phyloP scores from a whole-genome alignment of 2,888 invertebrate species.

The Pandemis cinnamomeana region DNA sequence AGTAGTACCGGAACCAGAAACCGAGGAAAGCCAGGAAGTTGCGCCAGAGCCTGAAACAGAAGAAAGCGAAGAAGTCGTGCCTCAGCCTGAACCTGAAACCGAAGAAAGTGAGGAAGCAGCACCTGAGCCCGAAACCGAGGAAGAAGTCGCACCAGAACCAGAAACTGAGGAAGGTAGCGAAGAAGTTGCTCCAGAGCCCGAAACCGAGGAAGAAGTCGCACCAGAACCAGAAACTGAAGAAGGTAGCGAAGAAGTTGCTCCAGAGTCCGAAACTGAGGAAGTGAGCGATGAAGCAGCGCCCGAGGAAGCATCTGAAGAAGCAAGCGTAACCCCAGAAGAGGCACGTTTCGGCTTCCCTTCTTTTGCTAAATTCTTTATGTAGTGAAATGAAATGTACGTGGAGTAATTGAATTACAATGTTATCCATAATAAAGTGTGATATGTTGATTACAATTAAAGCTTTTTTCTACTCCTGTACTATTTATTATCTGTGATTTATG shows the following conservation, averaged over 20 bases:
- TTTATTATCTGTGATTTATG: no score
- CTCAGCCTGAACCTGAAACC: not conserved
- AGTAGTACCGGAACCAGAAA: not conserved
- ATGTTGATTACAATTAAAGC: no score
- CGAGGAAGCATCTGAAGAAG: slow-evolving; percentile 1
- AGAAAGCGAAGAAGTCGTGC: not conserved
- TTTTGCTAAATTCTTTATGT: not conserved
- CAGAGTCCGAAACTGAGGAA: not conserved
- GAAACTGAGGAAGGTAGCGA: not conserved
- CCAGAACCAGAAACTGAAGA: not conserved
- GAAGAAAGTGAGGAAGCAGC: not conserved
- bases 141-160: not conserved
- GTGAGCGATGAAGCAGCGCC: not conserved
- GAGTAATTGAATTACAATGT: not conserved
- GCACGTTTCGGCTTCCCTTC: not conserved
- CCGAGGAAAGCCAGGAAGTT: not conserved
- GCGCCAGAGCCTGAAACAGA: not conserved
- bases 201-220: not conserved
- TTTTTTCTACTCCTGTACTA: no score
- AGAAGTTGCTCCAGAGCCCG: slow-evolving; percentile 2
- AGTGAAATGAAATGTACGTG: not conserved
- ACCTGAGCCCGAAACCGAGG: not conserved
- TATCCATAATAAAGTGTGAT: not conserved
- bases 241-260: not conserved
- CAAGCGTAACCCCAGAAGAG: not conserved